Percentiles rank a stretch among this genome's conserved stretches.
These are phyloP conservation scores for Drosophila funebris DNA, from an alignment of 1,140 invertebrate species.

Conservation along the genomic window DNA sequence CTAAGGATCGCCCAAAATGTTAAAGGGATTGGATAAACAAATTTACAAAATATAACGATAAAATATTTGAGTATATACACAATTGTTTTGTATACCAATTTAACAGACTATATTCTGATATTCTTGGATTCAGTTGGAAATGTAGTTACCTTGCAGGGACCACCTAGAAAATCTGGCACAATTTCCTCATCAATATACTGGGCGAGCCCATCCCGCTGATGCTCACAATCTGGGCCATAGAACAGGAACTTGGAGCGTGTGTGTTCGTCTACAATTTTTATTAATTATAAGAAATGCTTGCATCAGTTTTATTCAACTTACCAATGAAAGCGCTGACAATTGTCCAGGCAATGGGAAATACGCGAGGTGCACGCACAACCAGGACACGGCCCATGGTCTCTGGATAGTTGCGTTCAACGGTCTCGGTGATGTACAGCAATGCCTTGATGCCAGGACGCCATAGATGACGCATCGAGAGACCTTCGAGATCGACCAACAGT, in stretches of 20 bases:
- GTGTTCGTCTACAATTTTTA: constrained; percentile 91
- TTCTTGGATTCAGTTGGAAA: not conserved
- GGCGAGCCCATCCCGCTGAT: constrained; percentile 90
- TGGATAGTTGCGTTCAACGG: constrained; percentile 97
- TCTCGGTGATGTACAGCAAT: constrained; percentile 96
- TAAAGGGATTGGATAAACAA: constrained; percentile 36
- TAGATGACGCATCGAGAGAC: constrained; percentile 97
- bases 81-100: constrained; percentile 10
- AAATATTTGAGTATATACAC: constrained; percentile 41
- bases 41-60: constrained; percentile 41
- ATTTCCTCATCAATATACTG: constrained; percentile 94
- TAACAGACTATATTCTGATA: not conserved
- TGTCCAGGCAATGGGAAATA: constrained; percentile 99
- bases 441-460: constrained; percentile 97
- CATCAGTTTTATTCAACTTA: too few species aligned
- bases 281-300: not conserved
- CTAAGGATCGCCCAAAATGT: constrained; percentile 47
- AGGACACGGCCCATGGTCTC: constrained; percentile 96
- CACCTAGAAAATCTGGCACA: constrained; percentile 96
- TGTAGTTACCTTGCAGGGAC: constrained; percentile 90
- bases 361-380: constrained; percentile 94
- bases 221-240: constrained; percentile 94
- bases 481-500: constrained; percentile 96
- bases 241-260: constrained; percentile 97
- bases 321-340: constrained; percentile 97